phyloP scores from a whole-genome alignment of 1,140 invertebrate genomes.

The Triops cancriformis region DNA sequence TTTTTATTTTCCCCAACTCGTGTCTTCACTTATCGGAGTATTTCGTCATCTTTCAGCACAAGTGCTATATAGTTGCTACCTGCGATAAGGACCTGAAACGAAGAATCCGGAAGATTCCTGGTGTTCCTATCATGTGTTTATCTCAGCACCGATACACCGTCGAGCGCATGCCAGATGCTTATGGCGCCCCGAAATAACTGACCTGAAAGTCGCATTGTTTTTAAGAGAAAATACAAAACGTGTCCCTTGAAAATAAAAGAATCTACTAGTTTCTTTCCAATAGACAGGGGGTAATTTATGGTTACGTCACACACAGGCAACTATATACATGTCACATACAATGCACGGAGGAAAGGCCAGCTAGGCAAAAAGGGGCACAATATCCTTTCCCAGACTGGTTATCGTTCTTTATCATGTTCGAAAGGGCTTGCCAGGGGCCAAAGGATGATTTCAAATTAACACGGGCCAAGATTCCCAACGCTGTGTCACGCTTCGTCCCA shows the following conservation, averaged over 20 bases:
- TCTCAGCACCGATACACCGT: constrained; percentile 88
- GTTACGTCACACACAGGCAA: background rate
- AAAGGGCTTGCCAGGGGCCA: background rate
- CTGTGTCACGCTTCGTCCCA: background rate
- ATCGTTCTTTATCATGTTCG: background rate
- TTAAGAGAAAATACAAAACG: background rate
- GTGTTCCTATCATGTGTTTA: constrained; percentile 98
- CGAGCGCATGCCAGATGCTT: constrained; percentile 97
- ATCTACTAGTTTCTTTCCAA: background rate
- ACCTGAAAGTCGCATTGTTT: background rate
- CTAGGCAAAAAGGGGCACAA: background rate
- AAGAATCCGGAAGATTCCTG: constrained; percentile 94
- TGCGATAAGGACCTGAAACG: constrained; percentile 96
- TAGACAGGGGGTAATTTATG: background rate
- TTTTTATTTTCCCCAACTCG: background rate
- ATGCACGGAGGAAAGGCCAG: background rate
- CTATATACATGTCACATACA: background rate
- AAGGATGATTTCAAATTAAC: background rate
- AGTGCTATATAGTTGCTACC: constrained; percentile 98
- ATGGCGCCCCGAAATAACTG: constrained; percentile 65
- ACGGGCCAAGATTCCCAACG: background rate
- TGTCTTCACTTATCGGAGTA: constrained; percentile 17
- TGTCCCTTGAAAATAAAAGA: background rate
- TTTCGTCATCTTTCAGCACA: constrained; percentile 60
- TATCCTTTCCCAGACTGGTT: background rate